Conservation (phyloP, 2,113 vertebrate genomes). For the Corythoichthys haematopterus region DNA sequence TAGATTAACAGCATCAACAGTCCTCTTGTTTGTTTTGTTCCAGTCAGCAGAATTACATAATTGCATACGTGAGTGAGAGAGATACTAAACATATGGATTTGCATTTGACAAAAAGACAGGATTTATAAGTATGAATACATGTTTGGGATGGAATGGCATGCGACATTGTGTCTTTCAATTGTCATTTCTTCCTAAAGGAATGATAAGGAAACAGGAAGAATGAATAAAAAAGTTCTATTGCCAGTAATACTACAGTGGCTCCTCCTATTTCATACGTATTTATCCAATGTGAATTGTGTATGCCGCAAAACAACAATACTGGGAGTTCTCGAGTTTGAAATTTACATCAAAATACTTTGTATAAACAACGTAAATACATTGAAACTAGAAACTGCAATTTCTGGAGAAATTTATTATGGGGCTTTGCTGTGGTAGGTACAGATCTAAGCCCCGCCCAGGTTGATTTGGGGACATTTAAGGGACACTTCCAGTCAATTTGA, state of each 20-base stretch:
- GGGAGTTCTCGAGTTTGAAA: too few species aligned
- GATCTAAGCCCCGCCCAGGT: too few species aligned
- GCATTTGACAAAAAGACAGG: conserved; percentile 8
- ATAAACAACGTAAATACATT: too few species aligned
- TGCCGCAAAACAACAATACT: too few species aligned
- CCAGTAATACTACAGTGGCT: not conserved
- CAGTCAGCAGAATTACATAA: conserved; percentile 41
- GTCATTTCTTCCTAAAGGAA: not conserved
- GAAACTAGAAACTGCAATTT: too few species aligned
- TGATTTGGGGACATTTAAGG: too few species aligned
- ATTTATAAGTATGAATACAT: not conserved
- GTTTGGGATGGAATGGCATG: not conserved
- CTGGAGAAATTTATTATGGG: too few species aligned
- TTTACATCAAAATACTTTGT: too few species aligned
- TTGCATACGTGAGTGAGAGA: conserved; percentile 1
- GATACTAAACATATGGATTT: conserved; percentile 9
- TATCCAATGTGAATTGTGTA: too few species aligned
- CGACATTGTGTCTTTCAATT: not conserved
- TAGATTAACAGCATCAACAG: conserved; percentile 52
- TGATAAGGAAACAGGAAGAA: not conserved
- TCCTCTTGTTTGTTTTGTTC: conserved; percentile 37
- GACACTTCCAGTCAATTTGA: too few species aligned
- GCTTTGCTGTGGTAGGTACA: too few species aligned
- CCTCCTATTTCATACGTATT: not conserved
- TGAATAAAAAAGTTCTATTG: not conserved